phyloP scores from a whole-genome alignment of 1,140 invertebrate genomes.

The Anastatus disparis region DNA sequence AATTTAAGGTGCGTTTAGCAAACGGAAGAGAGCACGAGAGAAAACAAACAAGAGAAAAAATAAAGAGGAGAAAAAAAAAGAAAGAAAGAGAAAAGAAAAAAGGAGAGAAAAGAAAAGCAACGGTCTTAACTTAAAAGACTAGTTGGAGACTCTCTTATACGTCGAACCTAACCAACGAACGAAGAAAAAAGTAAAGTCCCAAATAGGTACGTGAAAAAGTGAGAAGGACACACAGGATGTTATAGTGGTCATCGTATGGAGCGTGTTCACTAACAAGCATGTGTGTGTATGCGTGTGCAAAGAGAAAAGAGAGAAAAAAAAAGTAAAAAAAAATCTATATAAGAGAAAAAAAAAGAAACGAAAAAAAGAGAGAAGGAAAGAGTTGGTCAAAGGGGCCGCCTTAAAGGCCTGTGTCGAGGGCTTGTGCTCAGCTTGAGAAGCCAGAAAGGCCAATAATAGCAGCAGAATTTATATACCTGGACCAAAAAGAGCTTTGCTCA shows the following conservation, averaged over 20 bases:
- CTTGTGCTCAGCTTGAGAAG: constrained; percentile 59
- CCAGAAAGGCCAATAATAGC: constrained; percentile 66
- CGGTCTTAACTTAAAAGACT: no score
- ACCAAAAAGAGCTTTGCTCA: no score
- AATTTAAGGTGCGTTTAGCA: constrained; percentile 66
- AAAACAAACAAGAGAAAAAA: constrained; percentile 60
- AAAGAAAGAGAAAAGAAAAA: no score
- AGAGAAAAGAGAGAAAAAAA: constrained; percentile 36
- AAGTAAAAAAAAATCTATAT: constrained; percentile 49
- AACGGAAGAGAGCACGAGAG: constrained; percentile 61
- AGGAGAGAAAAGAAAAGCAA: constrained; percentile 15
- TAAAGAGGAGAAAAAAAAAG: constrained; percentile 30
- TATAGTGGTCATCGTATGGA: neutral
- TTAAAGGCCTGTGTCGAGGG: constrained; percentile 50
- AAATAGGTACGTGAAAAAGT: constrained; percentile 30
- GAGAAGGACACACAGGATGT: constrained; percentile 3
- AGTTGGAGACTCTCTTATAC: no score
- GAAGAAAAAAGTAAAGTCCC: no score
- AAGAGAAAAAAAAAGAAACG: constrained; percentile 35
- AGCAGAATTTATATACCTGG: constrained; percentile 68
- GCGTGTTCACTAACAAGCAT: neutral
- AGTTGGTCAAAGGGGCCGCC: constrained; percentile 59
- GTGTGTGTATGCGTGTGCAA: constrained; percentile 27
- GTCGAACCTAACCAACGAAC: no score
- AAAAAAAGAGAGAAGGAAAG: constrained; percentile 49